phyloP scores from a whole-genome alignment of 2,888 invertebrate genomes.

The Orthosia cruda region DNA sequence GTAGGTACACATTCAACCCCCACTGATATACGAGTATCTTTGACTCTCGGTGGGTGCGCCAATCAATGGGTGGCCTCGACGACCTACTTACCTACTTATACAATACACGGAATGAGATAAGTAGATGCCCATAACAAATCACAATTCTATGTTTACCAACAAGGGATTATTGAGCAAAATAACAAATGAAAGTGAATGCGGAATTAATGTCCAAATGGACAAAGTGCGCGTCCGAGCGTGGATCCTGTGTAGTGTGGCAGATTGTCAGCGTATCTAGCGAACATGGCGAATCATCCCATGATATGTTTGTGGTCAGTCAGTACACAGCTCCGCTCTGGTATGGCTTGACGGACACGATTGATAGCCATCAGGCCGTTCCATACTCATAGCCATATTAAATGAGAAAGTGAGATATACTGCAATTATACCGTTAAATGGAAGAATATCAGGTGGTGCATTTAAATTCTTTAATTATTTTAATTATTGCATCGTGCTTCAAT shows the following conservation, averaged over 20 bases:
- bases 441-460: constrained; percentile 84
- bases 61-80: background rate
- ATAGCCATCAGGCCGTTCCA: constrained; percentile 74
- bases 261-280: constrained; percentile 61
- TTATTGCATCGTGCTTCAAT: constrained; percentile 41
- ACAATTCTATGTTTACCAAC: constrained; percentile 66
- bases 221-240: constrained; percentile 87
- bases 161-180: constrained; percentile 70
- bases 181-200: constrained; percentile 86
- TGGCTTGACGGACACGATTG: constrained; percentile 60
- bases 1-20: background rate
- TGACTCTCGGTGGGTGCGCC: background rate
- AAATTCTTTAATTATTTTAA: constrained; percentile 62
- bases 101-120: background rate
- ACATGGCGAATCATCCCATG: constrained; percentile 57
- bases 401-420: constrained; percentile 80
- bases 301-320: constrained; percentile 55
- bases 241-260: constrained; percentile 85
- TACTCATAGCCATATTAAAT: constrained; percentile 70
- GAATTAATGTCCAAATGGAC: constrained; percentile 80
- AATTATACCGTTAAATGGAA: constrained; percentile 82
- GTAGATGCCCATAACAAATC: constrained; percentile 44
- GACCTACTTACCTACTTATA: constrained; percentile 2
- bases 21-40: constrained; percentile 7
- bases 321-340: constrained; percentile 55